These are phyloP conservation scores for Eupithecia tripunctaria DNA, from an alignment of 2,888 invertebrate species.

Conservation along the genomic window DNA sequence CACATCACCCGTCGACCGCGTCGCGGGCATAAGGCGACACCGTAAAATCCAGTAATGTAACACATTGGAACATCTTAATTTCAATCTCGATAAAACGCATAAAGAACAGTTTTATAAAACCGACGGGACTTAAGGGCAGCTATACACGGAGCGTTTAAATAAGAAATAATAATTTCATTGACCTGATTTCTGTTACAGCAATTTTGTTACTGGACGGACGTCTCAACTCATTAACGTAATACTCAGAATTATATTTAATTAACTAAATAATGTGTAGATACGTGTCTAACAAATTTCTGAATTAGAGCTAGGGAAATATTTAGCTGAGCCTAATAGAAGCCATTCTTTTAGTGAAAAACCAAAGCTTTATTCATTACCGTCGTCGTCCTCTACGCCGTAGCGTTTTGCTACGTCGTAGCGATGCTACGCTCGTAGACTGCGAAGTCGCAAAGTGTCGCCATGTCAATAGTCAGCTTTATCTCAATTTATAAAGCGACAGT, in stretches of 20 bases:
- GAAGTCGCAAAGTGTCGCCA: neutral
- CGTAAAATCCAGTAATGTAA: slow-evolving; percentile 50
- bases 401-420: slow-evolving; percentile 1
- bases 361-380: neutral
- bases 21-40: slow-evolving; percentile 14
- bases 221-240: neutral
- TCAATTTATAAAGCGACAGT: slow-evolving; percentile 52
- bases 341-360: no score
- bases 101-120: slow-evolving; percentile 73
- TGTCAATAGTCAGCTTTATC: slow-evolving; percentile 38
- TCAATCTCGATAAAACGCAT: slow-evolving; percentile 76
- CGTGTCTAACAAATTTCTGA: no score
- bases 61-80: slow-evolving; percentile 78
- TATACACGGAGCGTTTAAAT: slow-evolving; percentile 46
- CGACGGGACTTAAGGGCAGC: slow-evolving; percentile 54
- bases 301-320: no score
- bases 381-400: neutral
- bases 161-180: neutral
- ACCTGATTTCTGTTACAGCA: neutral
- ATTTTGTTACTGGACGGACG: neutral
- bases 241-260: neutral
- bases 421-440: neutral
- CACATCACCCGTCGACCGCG: neutral
- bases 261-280: neutral
- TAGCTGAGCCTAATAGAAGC: no score